Evolutionary conservation across 2,888 invertebrate genomes (phyloP), one percentile per base, ranked within the genome.

Genomic region (Drosophila rellima): DNA sequence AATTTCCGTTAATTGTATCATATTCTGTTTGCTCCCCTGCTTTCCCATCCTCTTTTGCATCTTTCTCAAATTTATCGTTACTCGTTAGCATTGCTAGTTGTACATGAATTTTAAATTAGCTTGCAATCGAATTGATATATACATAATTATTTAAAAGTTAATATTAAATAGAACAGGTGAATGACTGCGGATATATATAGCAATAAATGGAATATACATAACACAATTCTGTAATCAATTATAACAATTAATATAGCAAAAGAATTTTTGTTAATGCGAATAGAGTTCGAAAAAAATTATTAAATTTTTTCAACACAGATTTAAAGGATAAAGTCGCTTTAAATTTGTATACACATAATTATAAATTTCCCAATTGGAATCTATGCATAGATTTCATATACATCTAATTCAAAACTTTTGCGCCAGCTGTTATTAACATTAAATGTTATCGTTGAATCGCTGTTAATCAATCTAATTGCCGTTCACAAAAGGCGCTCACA

Each of bases 1-100:
- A 64, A 60, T 65, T 57, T 70, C 51, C 60, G 47, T 75, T 67
- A 62, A 64, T 74, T 82, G 74, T 82, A 78, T 52, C 51, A 81
- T 82, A 75, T 66, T 72, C 33, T 23, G 17, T 52, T 20, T 39
- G 15, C 42, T 42, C 76, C 63, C 29, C 47, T 6, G 10, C n/a
- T 10, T 6, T 11, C 47, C 29, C 47, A 3, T 42, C 37, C 26
- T 45, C 20, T 11, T 50, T 44, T 48, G 44, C 35, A 57, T 64
- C 31, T 60, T 54, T 68, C 60, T 56, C 54, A 69, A 78, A 47
- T 60, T 55, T 15, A 26, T 23, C 48, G 57, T 57, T 48, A 26
- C 44, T 56, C 45, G 72, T 56, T 63, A 29, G 63, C 74, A 50
- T 50, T 31, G 50, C 26, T 70, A 55, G 50, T 82, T 82, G 68